Evolutionary conservation across 2,797 vertebrate genomes (phyloP).

Genomic region (Falco biarmicus): DNA sequence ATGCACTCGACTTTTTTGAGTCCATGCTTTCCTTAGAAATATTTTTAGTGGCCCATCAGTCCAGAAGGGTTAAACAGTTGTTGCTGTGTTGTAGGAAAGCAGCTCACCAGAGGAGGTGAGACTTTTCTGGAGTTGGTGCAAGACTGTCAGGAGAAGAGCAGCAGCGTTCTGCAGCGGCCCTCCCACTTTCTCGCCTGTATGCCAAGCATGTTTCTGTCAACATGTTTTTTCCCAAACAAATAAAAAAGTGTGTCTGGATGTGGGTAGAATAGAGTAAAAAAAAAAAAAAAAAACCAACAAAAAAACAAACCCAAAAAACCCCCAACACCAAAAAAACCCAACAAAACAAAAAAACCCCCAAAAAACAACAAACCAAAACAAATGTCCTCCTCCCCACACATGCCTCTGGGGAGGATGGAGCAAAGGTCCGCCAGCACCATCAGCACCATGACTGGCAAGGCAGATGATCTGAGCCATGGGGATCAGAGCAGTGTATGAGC

Average conservation of each 20-base stretch:
- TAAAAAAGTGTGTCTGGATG: not conserved
- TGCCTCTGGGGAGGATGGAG: not conserved
- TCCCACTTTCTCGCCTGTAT: not conserved
- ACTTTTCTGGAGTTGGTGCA: not conserved
- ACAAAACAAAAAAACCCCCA: too few relatives aligned
- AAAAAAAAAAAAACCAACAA: not conserved
- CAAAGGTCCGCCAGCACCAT: not conserved
- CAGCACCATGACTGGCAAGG: not conserved
- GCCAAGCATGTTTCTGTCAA: not conserved
- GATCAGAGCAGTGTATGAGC: not conserved
- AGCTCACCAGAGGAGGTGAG: not conserved
- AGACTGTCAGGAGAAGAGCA: not conserved
- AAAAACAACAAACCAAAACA: not conserved
- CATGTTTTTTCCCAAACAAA: not conserved
- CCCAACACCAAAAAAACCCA: too few relatives aligned
- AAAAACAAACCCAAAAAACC: too few relatives aligned
- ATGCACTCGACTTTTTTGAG: not conserved
- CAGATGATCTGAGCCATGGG: not conserved
- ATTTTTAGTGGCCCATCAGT: not conserved
- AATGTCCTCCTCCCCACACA: fast-evolving
- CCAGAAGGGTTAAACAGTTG: not conserved
- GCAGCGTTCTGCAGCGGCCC: not conserved
- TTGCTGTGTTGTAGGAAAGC: not conserved
- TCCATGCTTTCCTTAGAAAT: not conserved
- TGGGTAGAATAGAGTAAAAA: not conserved